phyloP scores from a whole-genome alignment of 2,888 invertebrate species.

The Platerodrilus igneus region DNA sequence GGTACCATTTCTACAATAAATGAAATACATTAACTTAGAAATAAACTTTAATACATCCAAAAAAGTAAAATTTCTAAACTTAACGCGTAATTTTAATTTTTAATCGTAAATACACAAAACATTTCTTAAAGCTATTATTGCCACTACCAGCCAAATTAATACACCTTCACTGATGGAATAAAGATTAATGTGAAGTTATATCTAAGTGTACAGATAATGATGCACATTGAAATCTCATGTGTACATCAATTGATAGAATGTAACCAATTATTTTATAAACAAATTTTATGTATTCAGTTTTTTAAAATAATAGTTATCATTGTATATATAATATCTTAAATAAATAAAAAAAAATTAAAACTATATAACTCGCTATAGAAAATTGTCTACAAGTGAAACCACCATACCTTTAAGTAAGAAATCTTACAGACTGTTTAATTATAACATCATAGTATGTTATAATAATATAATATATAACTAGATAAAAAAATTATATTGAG shows the following conservation, averaged over 20 bases:
- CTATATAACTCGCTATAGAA: slow-evolving; percentile 2
- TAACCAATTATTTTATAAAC: slow-evolving; percentile 1
- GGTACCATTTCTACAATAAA: too few species aligned
- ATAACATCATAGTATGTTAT: slow-evolving; percentile 24
- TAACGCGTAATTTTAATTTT: too few species aligned
- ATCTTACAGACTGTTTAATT: slow-evolving; percentile 26
- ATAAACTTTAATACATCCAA: too few species aligned
- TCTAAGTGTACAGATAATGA: too few species aligned
- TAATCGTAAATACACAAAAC: too few species aligned
- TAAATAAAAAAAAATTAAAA: slow-evolving; percentile 2
- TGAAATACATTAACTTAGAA: too few species aligned
- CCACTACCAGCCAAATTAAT: slow-evolving; percentile 44
- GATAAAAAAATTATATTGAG: slow-evolving; percentile 25
- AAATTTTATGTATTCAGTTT: slow-evolving; percentile 5
- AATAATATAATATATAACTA: slow-evolving; percentile 15
- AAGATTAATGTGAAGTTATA: too few species aligned
- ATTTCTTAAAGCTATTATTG: slow-evolving; percentile 39
- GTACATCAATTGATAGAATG: too few species aligned
- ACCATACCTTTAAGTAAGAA: slow-evolving; percentile 26
- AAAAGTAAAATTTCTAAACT: too few species aligned
- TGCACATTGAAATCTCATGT: too few species aligned
- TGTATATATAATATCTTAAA: slow-evolving; percentile 5
- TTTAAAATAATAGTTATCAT: slow-evolving; percentile 10
- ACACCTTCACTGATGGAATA: slow-evolving; percentile 1
- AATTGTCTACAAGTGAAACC: slow-evolving; percentile 13